Evolutionary conservation across 2,113 vertebrate genomes (phyloP).

Genomic region (Motacilla alba): DNA sequence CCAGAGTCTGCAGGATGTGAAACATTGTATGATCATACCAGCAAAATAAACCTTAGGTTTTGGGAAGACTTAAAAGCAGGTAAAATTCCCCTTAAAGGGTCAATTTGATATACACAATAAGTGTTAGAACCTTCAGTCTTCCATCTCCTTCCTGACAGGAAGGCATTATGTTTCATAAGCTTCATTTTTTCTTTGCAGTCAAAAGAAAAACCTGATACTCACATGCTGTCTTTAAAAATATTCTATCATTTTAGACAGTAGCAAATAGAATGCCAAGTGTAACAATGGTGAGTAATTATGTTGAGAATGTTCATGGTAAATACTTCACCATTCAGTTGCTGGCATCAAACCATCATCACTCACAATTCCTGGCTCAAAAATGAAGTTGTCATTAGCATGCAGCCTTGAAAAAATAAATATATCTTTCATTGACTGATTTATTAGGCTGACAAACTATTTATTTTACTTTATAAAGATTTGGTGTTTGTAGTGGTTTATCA

Average conservation of each 20-base stretch:
- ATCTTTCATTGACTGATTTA: conserved; percentile 29
- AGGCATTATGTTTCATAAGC: neutral
- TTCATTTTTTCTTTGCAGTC: neutral
- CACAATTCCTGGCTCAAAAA: conserved; percentile 12
- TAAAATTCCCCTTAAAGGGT: neutral
- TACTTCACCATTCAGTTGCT: conserved; percentile 17
- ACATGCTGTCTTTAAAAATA: neutral
- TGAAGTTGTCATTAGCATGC: neutral
- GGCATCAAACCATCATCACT: conserved; percentile 8
- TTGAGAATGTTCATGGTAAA: neutral
- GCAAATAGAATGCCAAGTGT: neutral
- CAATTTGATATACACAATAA: neutral
- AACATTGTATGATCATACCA: neutral
- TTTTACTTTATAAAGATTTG: neutral
- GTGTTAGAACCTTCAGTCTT: neutral
- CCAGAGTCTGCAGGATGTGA: neutral
- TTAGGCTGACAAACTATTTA: conserved; percentile 8
- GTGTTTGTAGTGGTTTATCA: neutral
- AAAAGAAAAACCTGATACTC: neutral
- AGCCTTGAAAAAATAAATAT: neutral
- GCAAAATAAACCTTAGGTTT: neutral
- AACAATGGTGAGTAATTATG: conserved; percentile 4
- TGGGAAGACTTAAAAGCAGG: neutral
- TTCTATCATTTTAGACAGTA: neutral
- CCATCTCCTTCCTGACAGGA: neutral